Conservation (phyloP, 2,888 invertebrate species). For the Pandemis cinnamomeana region DNA sequence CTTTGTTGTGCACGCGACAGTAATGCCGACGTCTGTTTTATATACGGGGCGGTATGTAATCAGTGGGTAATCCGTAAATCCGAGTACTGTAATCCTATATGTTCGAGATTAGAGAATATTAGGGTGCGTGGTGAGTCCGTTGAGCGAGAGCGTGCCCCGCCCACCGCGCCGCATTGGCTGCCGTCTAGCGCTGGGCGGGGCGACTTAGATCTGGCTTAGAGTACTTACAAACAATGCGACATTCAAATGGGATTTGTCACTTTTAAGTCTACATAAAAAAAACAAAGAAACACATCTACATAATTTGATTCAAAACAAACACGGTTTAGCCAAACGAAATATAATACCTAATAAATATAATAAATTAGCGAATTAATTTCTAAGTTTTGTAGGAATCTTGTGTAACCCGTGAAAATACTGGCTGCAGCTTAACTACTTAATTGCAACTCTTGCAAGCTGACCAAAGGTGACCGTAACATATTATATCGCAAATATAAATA, state of each 20-base stretch:
- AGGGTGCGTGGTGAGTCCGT: conserved; percentile 60
- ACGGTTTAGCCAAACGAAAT: too few relatives aligned
- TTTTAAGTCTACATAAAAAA: neutral
- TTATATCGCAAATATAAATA: too few relatives aligned
- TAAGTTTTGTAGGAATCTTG: too few relatives aligned
- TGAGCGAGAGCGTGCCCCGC: conserved; percentile 70
- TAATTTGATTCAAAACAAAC: too few relatives aligned
- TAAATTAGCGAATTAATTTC: too few relatives aligned
- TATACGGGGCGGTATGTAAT: conserved; percentile 29
- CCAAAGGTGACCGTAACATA: too few relatives aligned
- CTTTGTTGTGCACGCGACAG: neutral
- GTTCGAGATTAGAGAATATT: conserved; percentile 44
- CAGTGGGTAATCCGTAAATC: conserved; percentile 40
- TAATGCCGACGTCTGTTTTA: neutral
- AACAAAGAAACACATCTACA: neutral
- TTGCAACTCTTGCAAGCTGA: too few relatives aligned
- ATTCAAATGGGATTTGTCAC: conserved; percentile 20
- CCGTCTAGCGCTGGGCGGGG: conserved; percentile 74
- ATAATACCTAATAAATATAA: too few relatives aligned
- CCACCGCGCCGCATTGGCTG: conserved; percentile 75
- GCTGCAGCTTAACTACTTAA: too few relatives aligned
- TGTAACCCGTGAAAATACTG: too few relatives aligned
- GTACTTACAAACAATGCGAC: conserved; percentile 59
- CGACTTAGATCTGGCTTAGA: conserved; percentile 79
- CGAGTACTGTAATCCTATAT: conserved; percentile 35